These are phyloP conservation scores for Zalophus californianus DNA, from an alignment of 2,797 vertebrate genomes.

Conservation along the genomic window DNA sequence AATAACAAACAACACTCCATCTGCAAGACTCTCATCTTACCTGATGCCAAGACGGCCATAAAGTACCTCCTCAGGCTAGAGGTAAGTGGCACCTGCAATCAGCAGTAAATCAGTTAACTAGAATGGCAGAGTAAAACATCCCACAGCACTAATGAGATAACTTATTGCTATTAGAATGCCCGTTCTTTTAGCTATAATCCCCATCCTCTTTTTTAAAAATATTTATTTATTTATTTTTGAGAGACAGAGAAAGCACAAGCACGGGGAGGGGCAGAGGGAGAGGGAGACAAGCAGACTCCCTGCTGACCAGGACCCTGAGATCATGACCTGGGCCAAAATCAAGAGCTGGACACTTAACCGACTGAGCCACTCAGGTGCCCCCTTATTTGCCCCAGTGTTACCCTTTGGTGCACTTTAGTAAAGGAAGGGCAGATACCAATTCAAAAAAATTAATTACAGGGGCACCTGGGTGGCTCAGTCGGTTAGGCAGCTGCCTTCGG, in stretches of 20 bases:
- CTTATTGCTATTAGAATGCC: constrained; percentile 47
- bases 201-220: not conserved
- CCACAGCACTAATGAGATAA: constrained; percentile 19
- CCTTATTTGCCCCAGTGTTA: constrained; percentile 35
- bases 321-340: not conserved
- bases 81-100: not conserved
- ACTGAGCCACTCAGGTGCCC: not conserved
- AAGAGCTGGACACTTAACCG: not conserved
- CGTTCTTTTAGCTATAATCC: constrained; percentile 48
- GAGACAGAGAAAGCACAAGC: not conserved
- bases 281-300: not conserved
- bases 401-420: constrained; percentile 4
- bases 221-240: not conserved
- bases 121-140: constrained; percentile 11
- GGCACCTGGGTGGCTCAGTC: no score
- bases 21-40: not conserved
- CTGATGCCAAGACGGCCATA: constrained; percentile 8
- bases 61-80: not conserved
- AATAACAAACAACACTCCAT: constrained; percentile 25
- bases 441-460: constrained; percentile 66
- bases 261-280: not conserved
- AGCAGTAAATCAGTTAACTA: constrained; percentile 56
- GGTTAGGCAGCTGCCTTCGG: no score
- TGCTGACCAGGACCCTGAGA: not conserved
- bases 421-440: constrained; percentile 40